Evolutionary conservation across 2,797 vertebrate genomes (phyloP), one percentile per base, ranked within the genome.

Genomic region (Gymnoscopelus microlampas): DNA sequence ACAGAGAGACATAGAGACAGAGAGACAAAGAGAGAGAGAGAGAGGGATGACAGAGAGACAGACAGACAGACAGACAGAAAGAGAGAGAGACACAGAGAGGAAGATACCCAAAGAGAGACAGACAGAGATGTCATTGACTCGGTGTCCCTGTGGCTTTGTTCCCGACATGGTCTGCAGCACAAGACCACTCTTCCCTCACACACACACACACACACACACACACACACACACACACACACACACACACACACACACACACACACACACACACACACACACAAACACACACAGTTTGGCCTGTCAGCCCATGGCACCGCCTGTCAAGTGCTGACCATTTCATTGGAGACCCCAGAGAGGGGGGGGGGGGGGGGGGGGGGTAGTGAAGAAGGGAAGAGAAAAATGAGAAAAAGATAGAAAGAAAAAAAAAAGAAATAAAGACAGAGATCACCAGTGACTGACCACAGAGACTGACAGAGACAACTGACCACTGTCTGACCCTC

Each of bases 301-400:
- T 88, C 91, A 93, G 86, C 89, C 32, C 85, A 85, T 82, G 73
- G 87, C 74, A 82, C 76, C 83, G 85, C 88, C 90, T 93, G 92
- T 93, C 92, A 93, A 79, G 77, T 53, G 70, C 85, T 92, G 92
- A 94, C 92, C 93, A 92, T 90, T 94, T 93, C 88, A 93, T 93
- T 61, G 78, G 74, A 84, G 82, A 71, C 67, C 81, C 67, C 72
- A 47, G 61, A 51, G 80, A 71, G 71, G 60, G 78, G 49, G 6
- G 3, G 24, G 59, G 51, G 3, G 24, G 59, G 51, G 10, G 19
- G 60, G 47, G 19, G 19, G 1, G 19, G 19, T 19, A 1, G 19
- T 47, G 61, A 50, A 81, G 73, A 73, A 57, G 78, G 49, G 12
- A 2, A 26, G 59, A 47, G 60, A 59, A 55, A 32, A 23, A 64